Conservation (phyloP, 1,140 invertebrate genomes). For the Steinernema feltiae region DNA sequence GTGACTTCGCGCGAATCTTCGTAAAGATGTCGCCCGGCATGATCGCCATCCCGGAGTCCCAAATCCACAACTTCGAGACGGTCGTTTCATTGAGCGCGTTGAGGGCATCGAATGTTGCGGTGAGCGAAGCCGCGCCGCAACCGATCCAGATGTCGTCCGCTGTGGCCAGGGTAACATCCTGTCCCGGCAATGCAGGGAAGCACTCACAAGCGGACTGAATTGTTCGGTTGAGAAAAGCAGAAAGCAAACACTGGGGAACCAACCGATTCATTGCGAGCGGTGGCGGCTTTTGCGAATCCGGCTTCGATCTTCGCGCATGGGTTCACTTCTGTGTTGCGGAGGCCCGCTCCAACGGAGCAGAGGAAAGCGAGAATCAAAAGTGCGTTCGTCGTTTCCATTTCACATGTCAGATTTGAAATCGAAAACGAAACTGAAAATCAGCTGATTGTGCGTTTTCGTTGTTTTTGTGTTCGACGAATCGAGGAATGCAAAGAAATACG, state of each 20-base stretch:
- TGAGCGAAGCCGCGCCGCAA: neutral
- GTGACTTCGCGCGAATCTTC: neutral
- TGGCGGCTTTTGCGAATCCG: neutral
- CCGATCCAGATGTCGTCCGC: conserved; percentile 12
- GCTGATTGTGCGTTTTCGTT: neutral
- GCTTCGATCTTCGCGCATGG: neutral
- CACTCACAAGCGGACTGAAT: neutral
- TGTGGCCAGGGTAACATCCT: neutral
- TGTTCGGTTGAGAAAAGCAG: neutral
- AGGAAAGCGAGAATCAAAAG: neutral
- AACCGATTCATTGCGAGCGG: neutral
- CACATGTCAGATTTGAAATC: neutral
- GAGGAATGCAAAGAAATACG: neutral
- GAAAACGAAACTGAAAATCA: neutral
- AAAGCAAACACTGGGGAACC: neutral
- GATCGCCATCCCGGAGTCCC: neutral
- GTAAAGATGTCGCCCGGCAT: neutral
- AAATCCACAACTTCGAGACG: conserved; percentile 16
- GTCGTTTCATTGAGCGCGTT: conserved; percentile 3
- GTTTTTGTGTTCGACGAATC: neutral
- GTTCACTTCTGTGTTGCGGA: neutral
- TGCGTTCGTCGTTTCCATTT: neutral
- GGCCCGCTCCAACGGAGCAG: neutral
- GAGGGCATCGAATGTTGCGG: neutral
- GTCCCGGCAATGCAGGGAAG: neutral